Evolutionary conservation across 2,113 vertebrate species (phyloP), one percentile per base, ranked within the genome.

Genomic region (Ochotona princeps): DNA sequence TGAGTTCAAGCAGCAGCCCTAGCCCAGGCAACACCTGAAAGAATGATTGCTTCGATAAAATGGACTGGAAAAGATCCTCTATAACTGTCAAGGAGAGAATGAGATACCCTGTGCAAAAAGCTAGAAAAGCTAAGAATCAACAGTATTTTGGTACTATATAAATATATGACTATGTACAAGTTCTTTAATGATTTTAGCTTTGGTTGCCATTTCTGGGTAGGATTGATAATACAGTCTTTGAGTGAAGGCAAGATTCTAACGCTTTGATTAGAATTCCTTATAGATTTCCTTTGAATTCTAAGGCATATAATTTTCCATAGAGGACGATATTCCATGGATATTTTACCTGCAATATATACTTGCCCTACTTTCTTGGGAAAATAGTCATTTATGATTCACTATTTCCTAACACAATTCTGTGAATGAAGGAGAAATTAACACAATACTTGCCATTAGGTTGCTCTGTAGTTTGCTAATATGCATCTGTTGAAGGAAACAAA

Each of bases 341-440:
- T 11, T 7, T n/a, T 79, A 18, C 15, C 7, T 83, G 15, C 79
- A 49, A 28, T 30, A 38, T 8, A 57, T 1, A n/a, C 47, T 67
- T 69, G 32, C 35, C 30, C 57, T 11, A 57, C 86, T 80, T 94
- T 91, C 47, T 80, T 84, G n/a, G 54, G 49, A 60, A 35, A 54
- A 63, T 44, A 74, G 78, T 30, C 4, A 51, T 79, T 25, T 51
- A 65, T 67, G 54, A 87, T 32, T 81, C 25, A 21, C 84, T 79
- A 20, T 49, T 10, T 89, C 51, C 2, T 54, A 67, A 11, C 0
- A 47, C 32, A 30, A 70, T 65, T 57, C 13, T 72, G 72, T 14
- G 3, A 44, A 26, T 7, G 1, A 94, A 93, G 15, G 30, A 89
- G 38, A 94, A 51, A 69, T 66, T 89, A 21, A 38, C n/a, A 75